Conservation (phyloP, 1,140 invertebrate genomes). For the Heliconius hermathena region DNA sequence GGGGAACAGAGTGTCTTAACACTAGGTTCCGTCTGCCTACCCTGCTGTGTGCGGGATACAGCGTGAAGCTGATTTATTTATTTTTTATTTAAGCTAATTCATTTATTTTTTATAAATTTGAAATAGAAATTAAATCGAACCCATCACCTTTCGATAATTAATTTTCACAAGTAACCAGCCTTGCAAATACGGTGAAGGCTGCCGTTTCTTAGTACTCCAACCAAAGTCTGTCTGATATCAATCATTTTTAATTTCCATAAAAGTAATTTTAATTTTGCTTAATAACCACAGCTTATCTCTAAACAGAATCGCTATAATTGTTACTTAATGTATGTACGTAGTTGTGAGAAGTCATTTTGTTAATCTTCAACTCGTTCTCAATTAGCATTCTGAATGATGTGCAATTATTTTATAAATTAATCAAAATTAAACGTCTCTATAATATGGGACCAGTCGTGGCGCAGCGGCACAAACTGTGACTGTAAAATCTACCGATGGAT, state of each 20-base stretch:
- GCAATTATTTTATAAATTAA: slow-evolving; percentile 19
- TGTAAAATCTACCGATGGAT: no score
- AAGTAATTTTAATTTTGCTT: slow-evolving; percentile 14
- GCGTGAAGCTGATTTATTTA: no score
- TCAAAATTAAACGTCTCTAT: slow-evolving; percentile 16
- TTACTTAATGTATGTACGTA: slow-evolving; percentile 27
- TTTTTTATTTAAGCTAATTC: no score
- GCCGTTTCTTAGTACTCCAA: not conserved
- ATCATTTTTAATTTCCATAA: slow-evolving; percentile 14
- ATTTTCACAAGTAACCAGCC: not conserved
- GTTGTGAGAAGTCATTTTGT: slow-evolving; percentile 17
- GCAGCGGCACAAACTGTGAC: no score
- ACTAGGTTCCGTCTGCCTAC: no score
- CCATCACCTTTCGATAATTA: no score
- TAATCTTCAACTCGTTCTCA: slow-evolving; percentile 13
- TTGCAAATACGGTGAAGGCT: not conserved
- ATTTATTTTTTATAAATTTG: no score
- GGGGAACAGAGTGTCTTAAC: no score
- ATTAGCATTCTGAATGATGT: slow-evolving; percentile 15
- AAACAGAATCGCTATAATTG: slow-evolving; percentile 35
- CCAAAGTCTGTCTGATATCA: not conserved
- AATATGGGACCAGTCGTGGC: no score
- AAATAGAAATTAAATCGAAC: no score
- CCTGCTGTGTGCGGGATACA: no score
- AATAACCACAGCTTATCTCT: slow-evolving; percentile 28